Conservation (phyloP, 2,888 invertebrate genomes). For the Noctua fimbriata region DNA sequence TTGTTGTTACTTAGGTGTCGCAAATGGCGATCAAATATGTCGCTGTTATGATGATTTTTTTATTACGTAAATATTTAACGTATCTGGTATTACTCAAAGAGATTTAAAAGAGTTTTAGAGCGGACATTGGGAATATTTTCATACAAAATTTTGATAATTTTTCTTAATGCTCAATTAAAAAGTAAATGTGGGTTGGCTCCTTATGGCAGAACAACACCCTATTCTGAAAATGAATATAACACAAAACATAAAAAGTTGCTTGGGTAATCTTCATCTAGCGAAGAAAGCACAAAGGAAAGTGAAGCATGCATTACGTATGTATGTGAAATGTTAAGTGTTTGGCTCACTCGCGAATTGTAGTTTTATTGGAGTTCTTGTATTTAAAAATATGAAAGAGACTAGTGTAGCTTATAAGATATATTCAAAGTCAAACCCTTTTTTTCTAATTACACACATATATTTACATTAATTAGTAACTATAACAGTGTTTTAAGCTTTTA, state of each 20-base stretch:
- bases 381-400: constrained; percentile 40
- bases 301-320: constrained; percentile 39
- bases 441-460: neutral
- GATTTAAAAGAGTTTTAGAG: no score
- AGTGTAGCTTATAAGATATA: constrained; percentile 10
- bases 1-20: no score
- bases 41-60: no score
- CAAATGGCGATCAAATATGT: no score
- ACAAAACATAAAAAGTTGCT: constrained; percentile 1
- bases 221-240: neutral
- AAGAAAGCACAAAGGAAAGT: constrained; percentile 38
- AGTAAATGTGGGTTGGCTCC: neutral
- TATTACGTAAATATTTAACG: no score
- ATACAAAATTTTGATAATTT: no score
- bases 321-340: constrained; percentile 39
- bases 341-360: constrained; percentile 45
- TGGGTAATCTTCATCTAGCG: constrained; percentile 22
- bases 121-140: no score
- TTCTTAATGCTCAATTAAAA: neutral
- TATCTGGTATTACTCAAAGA: no score
- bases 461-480: no score
- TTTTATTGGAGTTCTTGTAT: constrained; percentile 55
- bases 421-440: neutral
- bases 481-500: no score
- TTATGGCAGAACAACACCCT: neutral